A percentile compares a stretch with the other conserved stretches of the same genome.
phyloP scores from a whole-genome alignment of 2,888 invertebrate genomes.

The Electrophaes corylata region DNA sequence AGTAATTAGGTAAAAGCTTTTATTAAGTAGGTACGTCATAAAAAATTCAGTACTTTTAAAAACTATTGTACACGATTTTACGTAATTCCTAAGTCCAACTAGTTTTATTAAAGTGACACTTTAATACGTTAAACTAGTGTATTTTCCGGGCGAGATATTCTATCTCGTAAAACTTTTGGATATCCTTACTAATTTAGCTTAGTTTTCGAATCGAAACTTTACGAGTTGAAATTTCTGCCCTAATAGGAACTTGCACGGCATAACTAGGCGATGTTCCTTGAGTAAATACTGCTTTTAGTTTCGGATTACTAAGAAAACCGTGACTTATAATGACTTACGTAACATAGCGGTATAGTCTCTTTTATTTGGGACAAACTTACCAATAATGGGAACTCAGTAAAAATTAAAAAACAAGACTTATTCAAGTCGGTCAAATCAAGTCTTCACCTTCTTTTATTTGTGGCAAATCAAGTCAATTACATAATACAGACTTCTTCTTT shows the following conservation, averaged over 20 bases:
- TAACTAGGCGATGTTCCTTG: not conserved
- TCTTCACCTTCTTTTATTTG: too few relatives aligned
- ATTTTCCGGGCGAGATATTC: not conserved
- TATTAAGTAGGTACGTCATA: too few relatives aligned
- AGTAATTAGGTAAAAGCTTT: too few relatives aligned
- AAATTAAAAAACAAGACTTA: too few relatives aligned
- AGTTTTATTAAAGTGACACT: not conserved
- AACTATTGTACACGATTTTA: not conserved
- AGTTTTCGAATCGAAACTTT: slow-evolving; percentile 38
- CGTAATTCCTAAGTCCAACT: not conserved
- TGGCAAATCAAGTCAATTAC: too few relatives aligned
- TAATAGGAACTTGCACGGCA: slow-evolving; percentile 21
- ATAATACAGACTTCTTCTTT: too few relatives aligned
- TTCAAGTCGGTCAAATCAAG: too few relatives aligned
- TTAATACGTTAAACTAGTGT: not conserved
- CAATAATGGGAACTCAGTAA: not conserved
- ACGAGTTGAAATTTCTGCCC: slow-evolving; percentile 22
- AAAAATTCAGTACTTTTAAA: too few relatives aligned
- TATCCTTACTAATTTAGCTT: slow-evolving; percentile 41
- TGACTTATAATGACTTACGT: not conserved
- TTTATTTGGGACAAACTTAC: not conserved
- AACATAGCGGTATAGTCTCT: not conserved
- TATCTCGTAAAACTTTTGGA: slow-evolving; percentile 33
- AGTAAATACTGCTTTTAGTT: not conserved
- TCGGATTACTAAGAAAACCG: not conserved